Percentiles rank a stretch among this genome's conserved stretches.
These are phyloP conservation scores for Drosophila baimaii DNA, from an alignment of 1,140 invertebrate species.

Conservation along the genomic window DNA sequence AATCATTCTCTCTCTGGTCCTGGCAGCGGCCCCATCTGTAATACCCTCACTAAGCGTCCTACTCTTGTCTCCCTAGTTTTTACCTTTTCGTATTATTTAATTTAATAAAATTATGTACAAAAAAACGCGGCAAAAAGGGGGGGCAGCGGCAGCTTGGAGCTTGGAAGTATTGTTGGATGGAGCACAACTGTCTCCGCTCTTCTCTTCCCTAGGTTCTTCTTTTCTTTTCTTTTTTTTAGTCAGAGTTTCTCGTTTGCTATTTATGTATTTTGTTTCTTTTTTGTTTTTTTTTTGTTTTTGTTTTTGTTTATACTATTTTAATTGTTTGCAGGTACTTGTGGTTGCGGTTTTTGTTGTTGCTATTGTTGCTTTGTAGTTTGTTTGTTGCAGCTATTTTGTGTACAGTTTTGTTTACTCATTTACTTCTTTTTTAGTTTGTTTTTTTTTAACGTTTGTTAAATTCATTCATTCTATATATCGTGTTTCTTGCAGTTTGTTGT, in stretches of 20 bases:
- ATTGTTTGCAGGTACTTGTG: slow-evolving; percentile 84
- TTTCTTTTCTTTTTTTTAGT: slow-evolving; percentile 24
- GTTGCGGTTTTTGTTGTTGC: slow-evolving; percentile 82
- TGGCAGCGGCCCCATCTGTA: not conserved
- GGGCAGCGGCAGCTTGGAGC: slow-evolving; percentile 14
- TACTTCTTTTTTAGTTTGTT: slow-evolving; percentile 12
- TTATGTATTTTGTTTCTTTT: slow-evolving; percentile 59
- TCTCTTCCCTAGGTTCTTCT: slow-evolving; percentile 28
- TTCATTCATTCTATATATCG: slow-evolving; percentile 54
- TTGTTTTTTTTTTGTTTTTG: slow-evolving; percentile 26
- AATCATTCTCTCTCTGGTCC: slow-evolving; percentile 24
- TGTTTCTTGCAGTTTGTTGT: slow-evolving; percentile 52
- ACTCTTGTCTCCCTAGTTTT: slow-evolving; percentile 17
- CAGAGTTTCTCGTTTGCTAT: slow-evolving; percentile 54
- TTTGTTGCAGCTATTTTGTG: slow-evolving; percentile 59
- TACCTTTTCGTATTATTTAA: slow-evolving; percentile 63
- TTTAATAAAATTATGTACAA: slow-evolving; percentile 84
- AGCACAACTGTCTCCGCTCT: slow-evolving; percentile 4
- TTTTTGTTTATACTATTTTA: slow-evolving; percentile 70
- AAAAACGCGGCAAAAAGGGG: slow-evolving; percentile 46
- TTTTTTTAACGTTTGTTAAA: slow-evolving; percentile 44
- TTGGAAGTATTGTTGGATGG: not conserved
- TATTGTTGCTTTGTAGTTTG: slow-evolving; percentile 79
- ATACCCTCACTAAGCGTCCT: slow-evolving; percentile 9
- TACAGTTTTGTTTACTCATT: slow-evolving; percentile 26